Percentiles rank a stretch among this genome's conserved stretches.
Evolutionary conservation across 2,797 vertebrate species (phyloP).

Genomic region (Pangasius krempfi): DNA sequence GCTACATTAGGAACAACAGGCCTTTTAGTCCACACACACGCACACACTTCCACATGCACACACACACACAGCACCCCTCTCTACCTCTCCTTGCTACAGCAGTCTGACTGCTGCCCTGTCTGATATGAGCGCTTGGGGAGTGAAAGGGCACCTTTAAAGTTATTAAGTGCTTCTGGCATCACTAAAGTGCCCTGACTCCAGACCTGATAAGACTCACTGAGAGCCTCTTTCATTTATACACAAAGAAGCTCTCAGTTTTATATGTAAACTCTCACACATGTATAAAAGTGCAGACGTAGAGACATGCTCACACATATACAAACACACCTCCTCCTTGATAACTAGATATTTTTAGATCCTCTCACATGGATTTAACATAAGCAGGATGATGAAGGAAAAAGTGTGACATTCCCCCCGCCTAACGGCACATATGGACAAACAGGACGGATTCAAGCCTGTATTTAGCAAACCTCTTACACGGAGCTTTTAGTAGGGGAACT

Average conservation of each 20-base stretch:
- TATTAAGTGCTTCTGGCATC: conserved; percentile 30
- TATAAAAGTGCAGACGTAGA: not conserved
- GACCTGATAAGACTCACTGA: not conserved
- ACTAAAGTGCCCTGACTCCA: not conserved
- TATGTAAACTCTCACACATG: conserved; percentile 11
- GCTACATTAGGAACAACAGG: conserved; percentile 44
- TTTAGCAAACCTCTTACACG: conserved; percentile 15
- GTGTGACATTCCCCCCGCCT: conserved; percentile 6
- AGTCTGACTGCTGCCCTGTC: conserved; percentile 22
- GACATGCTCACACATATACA: not conserved
- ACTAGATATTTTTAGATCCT: conserved; percentile 2
- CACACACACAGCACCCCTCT: not conserved
- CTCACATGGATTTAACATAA: conserved; percentile 27
- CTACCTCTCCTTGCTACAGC: not conserved
- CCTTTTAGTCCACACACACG: conserved; percentile 40
- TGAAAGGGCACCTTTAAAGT: conserved; percentile 38
- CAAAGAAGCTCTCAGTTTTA: not conserved
- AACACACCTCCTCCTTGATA: conserved; percentile 17
- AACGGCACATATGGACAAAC: conserved; percentile 43
- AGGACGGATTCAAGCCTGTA: conserved; percentile 19
- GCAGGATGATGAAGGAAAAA: conserved; percentile 12
- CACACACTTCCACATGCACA: not conserved
- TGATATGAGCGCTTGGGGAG: conserved; percentile 21
- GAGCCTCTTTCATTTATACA: conserved; percentile 22
- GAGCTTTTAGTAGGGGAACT: not conserved